Base-by-base conservation (phyloP, 2,888 invertebrate species). In the Trypoxylon attenuatum region DNA sequence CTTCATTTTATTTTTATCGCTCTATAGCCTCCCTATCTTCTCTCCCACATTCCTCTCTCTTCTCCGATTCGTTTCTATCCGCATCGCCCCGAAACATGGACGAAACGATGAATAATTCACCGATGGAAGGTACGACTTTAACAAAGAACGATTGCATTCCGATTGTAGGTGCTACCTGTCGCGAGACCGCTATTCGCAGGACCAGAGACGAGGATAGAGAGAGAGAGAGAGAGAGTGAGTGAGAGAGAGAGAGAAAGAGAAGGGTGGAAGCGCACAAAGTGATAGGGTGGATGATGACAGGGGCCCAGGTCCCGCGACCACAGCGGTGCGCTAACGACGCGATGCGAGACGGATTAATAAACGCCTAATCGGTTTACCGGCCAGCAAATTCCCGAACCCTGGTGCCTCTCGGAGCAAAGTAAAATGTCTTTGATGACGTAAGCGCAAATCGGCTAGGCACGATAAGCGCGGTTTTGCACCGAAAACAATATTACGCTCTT, bases 281-380 rank as follows among this genome's bases (percentile, higher is more conserved):
- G n/a, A n/a, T n/a, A n/a, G n/a, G n/a, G n/a, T n/a, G n/a, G n/a
- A n/a, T n/a, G n/a, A n/a, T n/a, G n/a, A n/a, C n/a, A n/a, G n/a
- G n/a, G n/a, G n/a, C n/a, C n/a, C n/a, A n/a, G n/a, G n/a, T n/a
- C n/a, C 43, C 18, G n/a, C 45, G 16, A 1, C 19, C 10, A 3
- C 1, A 8, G 19, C 16, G 15, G 2, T 13, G 1, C 18, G 42
- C 18, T n/a, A 42, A 2, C 5, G 1, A 6, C 2, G 22, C 13
- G 22, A 22, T 5, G 45, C 25, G 23, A 33, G 55, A 41, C 45
- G 56, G 52, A 54, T 58, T 64, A 73, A 73, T 55, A 64, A 73
- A 70, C 61, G 59, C 47, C 53, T 74, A 59, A 73, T 73, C 74
- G 73, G 68, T 73, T 68, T 68, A n/a, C n/a, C n/a, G n/a, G n/a